phyloP scores from a whole-genome alignment of 2,113 vertebrate genomes.

The Ranitomeya imitator region DNA sequence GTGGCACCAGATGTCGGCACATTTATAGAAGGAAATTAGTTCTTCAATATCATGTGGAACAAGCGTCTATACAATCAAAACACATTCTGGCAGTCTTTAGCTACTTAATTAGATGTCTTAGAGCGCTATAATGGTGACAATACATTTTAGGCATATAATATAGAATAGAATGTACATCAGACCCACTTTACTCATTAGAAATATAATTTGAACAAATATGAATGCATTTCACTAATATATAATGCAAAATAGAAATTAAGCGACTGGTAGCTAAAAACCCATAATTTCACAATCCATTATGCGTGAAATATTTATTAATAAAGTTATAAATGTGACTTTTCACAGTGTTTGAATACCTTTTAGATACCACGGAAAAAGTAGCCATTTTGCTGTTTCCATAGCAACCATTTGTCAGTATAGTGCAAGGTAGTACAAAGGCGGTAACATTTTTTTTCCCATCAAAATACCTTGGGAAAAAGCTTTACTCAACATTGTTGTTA shows the following conservation, averaged over 20 bases:
- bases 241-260: not conserved
- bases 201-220: not conserved
- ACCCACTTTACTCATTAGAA: not conserved
- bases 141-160: not conserved
- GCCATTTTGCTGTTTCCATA: not conserved
- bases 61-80: not conserved
- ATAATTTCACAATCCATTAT: not conserved
- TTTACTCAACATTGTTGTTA: not conserved
- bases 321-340: not conserved
- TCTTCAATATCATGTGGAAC: not conserved
- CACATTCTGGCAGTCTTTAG: not conserved
- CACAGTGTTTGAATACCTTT: not conserved
- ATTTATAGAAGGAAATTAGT: not conserved
- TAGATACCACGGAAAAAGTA: not conserved
- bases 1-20: not conserved
- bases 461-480: not conserved
- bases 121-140: not conserved
- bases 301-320: not conserved
- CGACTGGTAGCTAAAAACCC: not conserved
- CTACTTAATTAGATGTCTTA: not conserved
- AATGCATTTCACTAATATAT: not conserved
- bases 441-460: not conserved
- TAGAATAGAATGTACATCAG: not conserved
- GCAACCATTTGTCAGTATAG: not conserved
- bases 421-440: not conserved